Conservation (phyloP, 1,140 invertebrate species). For the Centruroides vittatus region DNA sequence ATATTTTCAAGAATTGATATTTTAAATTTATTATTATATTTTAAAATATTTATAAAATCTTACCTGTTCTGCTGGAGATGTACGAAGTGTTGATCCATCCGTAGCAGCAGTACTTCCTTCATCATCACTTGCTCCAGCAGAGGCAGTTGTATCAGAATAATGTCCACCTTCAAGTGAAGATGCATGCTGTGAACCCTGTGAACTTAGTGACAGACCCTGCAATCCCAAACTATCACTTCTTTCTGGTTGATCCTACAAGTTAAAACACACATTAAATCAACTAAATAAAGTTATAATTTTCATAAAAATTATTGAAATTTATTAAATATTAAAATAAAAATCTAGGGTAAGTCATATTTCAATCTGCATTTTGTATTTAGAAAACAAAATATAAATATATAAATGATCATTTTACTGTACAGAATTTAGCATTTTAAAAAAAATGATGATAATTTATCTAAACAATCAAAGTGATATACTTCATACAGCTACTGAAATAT, state of each 20-base stretch:
- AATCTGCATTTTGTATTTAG: too few species aligned
- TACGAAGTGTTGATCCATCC: slow-evolving; percentile 76
- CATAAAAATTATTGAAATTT: background rate
- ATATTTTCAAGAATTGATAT: too few species aligned
- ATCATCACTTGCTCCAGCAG: slow-evolving; percentile 76
- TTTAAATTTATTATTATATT: too few species aligned
- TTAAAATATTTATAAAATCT: slow-evolving; percentile 3
- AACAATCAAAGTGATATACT: too few species aligned
- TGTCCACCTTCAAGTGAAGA: slow-evolving; percentile 36
- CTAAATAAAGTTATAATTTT: background rate
- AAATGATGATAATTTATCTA: too few species aligned
- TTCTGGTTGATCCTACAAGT: slow-evolving; percentile 24
- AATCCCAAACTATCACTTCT: slow-evolving; percentile 17
- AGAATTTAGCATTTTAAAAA: too few species aligned
- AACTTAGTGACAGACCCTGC: slow-evolving; percentile 10
- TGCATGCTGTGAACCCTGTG: slow-evolving; percentile 13
- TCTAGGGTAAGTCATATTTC: background rate
- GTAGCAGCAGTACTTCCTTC: slow-evolving; percentile 87
- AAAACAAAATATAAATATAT: too few species aligned
- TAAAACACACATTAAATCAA: background rate
- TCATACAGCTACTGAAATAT: too few species aligned
- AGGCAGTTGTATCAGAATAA: slow-evolving; percentile 63
- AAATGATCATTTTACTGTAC: too few species aligned
- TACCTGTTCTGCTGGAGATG: slow-evolving; percentile 69
- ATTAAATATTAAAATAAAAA: background rate